A percentile compares a stretch with the other conserved stretches of the same genome.
These are phyloP conservation scores for Nasua narica DNA, from an alignment of 2,797 vertebrate genomes.

Conservation along the genomic window DNA sequence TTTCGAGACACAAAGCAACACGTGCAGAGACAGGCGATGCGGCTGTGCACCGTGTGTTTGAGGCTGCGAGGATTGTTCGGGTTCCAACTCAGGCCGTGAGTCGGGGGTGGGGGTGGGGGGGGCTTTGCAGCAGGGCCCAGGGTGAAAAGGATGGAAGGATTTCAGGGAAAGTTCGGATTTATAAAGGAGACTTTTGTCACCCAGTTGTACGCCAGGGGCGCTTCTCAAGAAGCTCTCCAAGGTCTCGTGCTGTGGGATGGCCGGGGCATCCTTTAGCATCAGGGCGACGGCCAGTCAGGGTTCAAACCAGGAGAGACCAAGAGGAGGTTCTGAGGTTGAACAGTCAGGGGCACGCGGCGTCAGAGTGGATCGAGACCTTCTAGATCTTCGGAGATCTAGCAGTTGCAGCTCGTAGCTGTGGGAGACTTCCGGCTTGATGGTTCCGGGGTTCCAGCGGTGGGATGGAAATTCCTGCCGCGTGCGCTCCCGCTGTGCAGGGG, in stretches of 20 bases:
- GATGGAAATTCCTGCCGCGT: neutral
- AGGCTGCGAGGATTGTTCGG: neutral
- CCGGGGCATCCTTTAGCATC: neutral
- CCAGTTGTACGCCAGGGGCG: neutral
- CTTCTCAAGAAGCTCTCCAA: neutral
- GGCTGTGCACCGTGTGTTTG: rapidly evolving
- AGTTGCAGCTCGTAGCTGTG: neutral
- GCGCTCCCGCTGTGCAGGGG: neutral
- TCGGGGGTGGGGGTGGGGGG: neutral
- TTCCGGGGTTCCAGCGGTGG: neutral
- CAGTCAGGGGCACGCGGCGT: neutral
- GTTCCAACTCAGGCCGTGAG: neutral
- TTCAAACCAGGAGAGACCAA: neutral
- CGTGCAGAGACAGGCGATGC: neutral
- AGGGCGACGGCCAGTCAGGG: neutral
- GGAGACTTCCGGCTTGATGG: conserved; percentile 13
- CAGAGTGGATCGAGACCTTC: neutral
- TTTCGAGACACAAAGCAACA: neutral
- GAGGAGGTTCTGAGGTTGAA: neutral
- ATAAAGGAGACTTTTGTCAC: neutral
- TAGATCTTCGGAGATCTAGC: neutral
- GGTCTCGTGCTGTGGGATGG: neutral
- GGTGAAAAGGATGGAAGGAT: neutral
- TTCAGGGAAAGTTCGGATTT: neutral
- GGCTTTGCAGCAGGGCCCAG: neutral